phyloP scores from a whole-genome alignment of 2,113 vertebrate species.

The Siniperca chuatsi region DNA sequence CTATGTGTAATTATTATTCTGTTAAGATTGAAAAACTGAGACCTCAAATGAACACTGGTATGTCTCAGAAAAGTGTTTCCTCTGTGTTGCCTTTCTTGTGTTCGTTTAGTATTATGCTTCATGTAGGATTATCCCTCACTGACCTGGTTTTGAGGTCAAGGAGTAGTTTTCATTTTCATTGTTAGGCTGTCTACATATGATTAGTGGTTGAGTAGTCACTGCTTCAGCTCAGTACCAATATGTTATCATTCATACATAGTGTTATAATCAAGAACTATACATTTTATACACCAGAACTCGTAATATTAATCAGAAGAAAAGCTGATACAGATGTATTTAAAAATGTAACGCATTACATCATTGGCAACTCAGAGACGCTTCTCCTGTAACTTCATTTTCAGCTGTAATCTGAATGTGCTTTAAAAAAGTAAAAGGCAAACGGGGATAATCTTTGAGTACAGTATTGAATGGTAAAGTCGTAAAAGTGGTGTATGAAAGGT shows the following conservation, averaged over 20 bases:
- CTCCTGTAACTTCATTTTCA: neutral
- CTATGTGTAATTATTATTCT: neutral
- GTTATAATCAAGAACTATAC: neutral
- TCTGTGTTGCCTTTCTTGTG: neutral
- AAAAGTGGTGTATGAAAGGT: neutral
- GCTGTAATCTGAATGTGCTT: neutral
- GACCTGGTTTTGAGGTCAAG: slow-evolving; percentile 32
- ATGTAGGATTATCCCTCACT: slow-evolving; percentile 17
- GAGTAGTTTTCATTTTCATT: slow-evolving; percentile 19
- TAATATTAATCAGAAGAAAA: neutral
- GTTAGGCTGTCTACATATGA: neutral
- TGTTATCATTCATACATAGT: neutral
- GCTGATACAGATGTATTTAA: neutral
- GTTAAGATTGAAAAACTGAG: neutral
- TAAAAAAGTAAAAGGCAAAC: neutral
- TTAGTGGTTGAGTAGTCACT: neutral
- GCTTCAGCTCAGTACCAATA: neutral
- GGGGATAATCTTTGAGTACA: neutral
- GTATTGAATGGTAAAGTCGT: neutral
- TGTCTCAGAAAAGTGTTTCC: neutral
- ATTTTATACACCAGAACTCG: neutral
- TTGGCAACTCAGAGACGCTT: neutral
- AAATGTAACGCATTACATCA: neutral
- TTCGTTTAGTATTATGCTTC: neutral
- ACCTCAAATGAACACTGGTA: neutral